phyloP scores from a whole-genome alignment of 2,113 vertebrate genomes.

The Grantiella picta region DNA sequence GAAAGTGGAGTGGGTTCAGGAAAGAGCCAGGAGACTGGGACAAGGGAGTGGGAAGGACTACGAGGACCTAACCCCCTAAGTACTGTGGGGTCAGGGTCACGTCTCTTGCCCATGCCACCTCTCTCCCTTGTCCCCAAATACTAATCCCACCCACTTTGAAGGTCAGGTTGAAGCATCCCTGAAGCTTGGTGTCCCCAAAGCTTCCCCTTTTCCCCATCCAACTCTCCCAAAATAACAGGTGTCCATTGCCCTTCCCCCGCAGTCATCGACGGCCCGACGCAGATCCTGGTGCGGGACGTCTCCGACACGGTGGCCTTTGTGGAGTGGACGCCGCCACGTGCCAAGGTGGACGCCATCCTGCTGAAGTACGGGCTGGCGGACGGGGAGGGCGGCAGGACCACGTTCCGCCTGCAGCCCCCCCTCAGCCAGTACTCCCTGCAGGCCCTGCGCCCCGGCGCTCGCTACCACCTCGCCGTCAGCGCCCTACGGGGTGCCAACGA shows the following conservation, averaged over 20 bases:
- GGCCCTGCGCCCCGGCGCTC: slow-evolving; percentile 87
- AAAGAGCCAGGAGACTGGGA: not conserved
- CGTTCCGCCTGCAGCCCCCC: slow-evolving; percentile 91
- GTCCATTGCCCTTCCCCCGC: not conserved
- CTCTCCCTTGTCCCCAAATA: not conserved
- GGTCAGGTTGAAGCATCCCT: not conserved
- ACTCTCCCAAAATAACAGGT: not conserved
- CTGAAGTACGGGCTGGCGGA: slow-evolving; percentile 87
- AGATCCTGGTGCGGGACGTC: slow-evolving; percentile 90
- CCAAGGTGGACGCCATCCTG: slow-evolving; percentile 90
- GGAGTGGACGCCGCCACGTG: slow-evolving; percentile 89
- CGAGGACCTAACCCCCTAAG: not conserved
- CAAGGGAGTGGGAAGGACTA: not conserved
- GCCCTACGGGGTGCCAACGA: slow-evolving; percentile 85
- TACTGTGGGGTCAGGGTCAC: too few relatives aligned
- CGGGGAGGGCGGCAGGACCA: slow-evolving; percentile 84
- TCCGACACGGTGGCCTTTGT: slow-evolving; percentile 95
- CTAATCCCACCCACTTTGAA: not conserved
- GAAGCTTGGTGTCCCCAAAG: not conserved
- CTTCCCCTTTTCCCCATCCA: not conserved
- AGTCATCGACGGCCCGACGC: slow-evolving; percentile 92
- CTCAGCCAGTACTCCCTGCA: slow-evolving; percentile 96
- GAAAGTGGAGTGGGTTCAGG: not conserved
- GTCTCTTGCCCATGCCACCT: not conserved
- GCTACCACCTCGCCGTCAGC: slow-evolving; percentile 83